Evolutionary conservation across 2,888 invertebrate genomes (phyloP), one percentile per base, ranked within the genome.

Genomic region (Ypsolopha scabrella): DNA sequence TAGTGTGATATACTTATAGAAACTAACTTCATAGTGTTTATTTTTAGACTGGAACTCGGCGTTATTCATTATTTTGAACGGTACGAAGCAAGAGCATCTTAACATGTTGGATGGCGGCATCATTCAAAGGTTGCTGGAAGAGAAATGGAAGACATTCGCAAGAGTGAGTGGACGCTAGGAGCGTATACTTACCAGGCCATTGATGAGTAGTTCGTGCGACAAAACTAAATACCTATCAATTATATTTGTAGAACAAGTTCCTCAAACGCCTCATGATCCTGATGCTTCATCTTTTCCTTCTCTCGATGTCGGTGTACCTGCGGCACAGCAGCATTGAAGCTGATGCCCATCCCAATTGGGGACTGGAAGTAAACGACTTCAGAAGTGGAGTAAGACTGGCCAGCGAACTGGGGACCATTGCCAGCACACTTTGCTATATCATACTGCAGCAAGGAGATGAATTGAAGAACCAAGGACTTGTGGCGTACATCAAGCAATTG

Each of bases 141-240:
- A 99, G 79, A 99, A 99, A 77, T 99, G 99, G 99, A 98, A 99
- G 80, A 97, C 98, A 0, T 99, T 97, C 87, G 99, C 98, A 34
- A 90, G 94, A 83, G 96, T 96, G 87, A 68, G 82, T 60, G 49
- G 13, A 49, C 24, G 8, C 3, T 24, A 45, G 14, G 6, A 45
- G 24, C 43, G 9, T 44, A 9, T 10, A 46, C 10, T 14, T 7
- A 41, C 35, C 6, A 14, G 37, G 6, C 43, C 8, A 37, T 6
- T 3, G 24, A 24, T 24, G 13, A 38, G 14, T 37, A 24, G 6
- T 34, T n/a, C 35, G 38, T 48, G 10, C 7, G 13, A 24, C 9
- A 13, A 11, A 33, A 7, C 9, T 47, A 44, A n/a, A 9, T 47
- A n/a, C n/a, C n/a, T n/a, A 33, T 8, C 13, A 47, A 2, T 24